Conservation (phyloP, 2,113 vertebrate species). For the Plectropomus leopardus region DNA sequence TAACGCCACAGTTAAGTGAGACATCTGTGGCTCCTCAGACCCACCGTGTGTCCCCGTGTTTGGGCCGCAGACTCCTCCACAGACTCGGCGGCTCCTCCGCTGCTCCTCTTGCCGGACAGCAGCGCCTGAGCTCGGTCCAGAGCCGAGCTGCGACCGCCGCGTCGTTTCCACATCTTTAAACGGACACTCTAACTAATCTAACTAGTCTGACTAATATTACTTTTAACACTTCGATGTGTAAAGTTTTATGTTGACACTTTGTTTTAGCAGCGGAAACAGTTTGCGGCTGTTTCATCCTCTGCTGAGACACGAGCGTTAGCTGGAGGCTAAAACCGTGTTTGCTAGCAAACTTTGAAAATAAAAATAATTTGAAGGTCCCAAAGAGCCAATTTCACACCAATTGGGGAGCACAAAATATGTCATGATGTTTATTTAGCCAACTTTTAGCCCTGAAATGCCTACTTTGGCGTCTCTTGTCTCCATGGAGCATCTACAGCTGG, state of each 20-base stretch:
- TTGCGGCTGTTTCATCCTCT: not conserved
- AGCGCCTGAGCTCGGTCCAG: constrained; percentile 82
- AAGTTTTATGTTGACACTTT: too few species aligned
- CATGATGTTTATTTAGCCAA: rapidly evolving
- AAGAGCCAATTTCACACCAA: not conserved
- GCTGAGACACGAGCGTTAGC: not conserved
- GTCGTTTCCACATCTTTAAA: constrained; percentile 78
- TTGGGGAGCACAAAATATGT: not conserved
- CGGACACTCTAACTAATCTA: not conserved
- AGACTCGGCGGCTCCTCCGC: constrained; percentile 3
- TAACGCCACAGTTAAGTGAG: not conserved
- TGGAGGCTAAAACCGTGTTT: not conserved
- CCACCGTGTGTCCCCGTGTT: constrained; percentile 2
- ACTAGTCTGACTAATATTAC: not conserved
- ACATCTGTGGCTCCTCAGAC: not conserved
- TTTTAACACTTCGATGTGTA: too few species aligned
- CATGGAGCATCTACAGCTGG: constrained; percentile 6
- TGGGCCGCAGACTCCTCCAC: not conserved
- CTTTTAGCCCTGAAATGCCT: not conserved
- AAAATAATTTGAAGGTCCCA: too few species aligned
- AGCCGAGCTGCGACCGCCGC: constrained; percentile 74
- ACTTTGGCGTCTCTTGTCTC: constrained; percentile 40
- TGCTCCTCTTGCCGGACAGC: constrained; percentile 71
- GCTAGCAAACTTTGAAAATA: not conserved
- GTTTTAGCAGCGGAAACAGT: rapidly evolving